Percentiles rank a stretch among this genome's conserved stretches.
Conservation (phyloP, 2,113 vertebrate genomes). For the Trachemys scripta region DNA sequence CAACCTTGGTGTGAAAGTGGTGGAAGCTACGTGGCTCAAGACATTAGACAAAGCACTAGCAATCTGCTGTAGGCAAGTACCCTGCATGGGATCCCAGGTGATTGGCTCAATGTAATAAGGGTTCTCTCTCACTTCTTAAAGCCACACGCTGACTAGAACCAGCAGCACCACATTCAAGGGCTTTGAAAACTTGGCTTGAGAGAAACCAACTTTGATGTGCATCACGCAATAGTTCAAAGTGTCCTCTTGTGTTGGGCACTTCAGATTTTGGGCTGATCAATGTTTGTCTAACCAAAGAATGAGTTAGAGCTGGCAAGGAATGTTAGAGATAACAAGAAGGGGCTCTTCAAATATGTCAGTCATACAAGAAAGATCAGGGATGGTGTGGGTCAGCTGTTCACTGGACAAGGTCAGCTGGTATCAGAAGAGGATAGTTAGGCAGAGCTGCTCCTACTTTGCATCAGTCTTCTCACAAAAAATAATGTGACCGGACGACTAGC, state of each 20-base stretch:
- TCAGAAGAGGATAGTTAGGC: no score
- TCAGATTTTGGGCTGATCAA: not conserved
- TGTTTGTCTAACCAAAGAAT: not conserved
- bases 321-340: not conserved
- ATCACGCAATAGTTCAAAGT: no score
- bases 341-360: not conserved
- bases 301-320: not conserved
- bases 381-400: not conserved
- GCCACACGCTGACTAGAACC: not conserved
- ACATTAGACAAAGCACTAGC: not conserved
- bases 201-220: no score
- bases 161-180: not conserved
- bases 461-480: no score
- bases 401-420: no score
- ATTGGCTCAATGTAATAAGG: not conserved
- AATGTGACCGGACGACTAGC: no score
- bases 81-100: not conserved
- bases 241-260: not conserved
- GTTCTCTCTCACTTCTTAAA: not conserved
- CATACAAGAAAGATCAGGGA: not conserved
- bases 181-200: no score
- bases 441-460: no score
- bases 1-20: not conserved
- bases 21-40: not conserved
- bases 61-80: not conserved